These are phyloP conservation scores for Macrosiphum euphorbiae DNA, from an alignment of 2,888 invertebrate species.

Conservation along the genomic window DNA sequence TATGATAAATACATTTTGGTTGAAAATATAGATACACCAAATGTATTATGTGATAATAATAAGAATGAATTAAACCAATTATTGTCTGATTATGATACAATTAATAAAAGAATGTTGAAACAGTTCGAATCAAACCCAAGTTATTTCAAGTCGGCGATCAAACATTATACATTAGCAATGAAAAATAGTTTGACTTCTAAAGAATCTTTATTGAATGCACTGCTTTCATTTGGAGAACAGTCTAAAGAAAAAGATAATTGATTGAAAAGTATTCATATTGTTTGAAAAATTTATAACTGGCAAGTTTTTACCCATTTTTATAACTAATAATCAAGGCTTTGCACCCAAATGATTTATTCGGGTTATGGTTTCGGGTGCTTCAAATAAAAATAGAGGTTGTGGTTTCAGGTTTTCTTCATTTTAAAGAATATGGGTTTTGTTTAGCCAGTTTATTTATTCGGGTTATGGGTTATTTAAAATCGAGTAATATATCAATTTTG, in stretches of 20 bases:
- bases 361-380: too few species aligned
- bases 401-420: too few species aligned
- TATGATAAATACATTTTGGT: conserved; percentile 44
- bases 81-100: conserved; percentile 5
- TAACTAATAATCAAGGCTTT: too few species aligned
- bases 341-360: too few species aligned
- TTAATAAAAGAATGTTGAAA: neutral
- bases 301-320: neutral
- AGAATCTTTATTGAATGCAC: neutral
- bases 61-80: neutral
- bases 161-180: neutral
- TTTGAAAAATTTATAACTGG: neutral
- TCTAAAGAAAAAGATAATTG: neutral
- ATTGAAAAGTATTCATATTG: neutral
- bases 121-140: conserved; percentile 6
- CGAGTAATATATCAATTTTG: too few species aligned
- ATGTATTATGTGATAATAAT: neutral
- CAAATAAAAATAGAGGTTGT: too few species aligned
- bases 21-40: conserved; percentile 4
- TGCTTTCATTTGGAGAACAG: conserved; percentile 19
- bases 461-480: too few species aligned
- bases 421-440: too few species aligned
- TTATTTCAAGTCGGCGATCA: conserved; percentile 23
- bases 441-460: too few species aligned
- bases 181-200: conserved; percentile 1